Conservation (phyloP, 2,797 vertebrate species). For the Acanthopagrus latus region DNA sequence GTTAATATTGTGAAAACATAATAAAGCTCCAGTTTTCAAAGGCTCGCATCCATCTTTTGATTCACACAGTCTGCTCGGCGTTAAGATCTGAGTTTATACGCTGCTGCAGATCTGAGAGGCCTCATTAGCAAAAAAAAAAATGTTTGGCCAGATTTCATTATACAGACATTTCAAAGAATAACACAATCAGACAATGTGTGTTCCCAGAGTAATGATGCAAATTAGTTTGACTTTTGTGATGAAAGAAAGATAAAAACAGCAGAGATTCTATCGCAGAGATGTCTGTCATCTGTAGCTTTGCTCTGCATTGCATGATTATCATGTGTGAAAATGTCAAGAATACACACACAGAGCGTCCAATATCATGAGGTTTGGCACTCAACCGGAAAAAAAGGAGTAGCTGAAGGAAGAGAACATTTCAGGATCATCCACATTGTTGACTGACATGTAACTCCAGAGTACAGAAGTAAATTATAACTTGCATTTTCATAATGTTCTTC, state of each 20-base stretch:
- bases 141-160: constrained; percentile 27
- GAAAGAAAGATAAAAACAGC: background rate
- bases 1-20: background rate
- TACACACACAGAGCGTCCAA: background rate
- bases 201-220: constrained; percentile 2
- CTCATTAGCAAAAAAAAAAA: constrained; percentile 21
- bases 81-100: background rate
- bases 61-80: background rate
- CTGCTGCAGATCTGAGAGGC: constrained; percentile 16
- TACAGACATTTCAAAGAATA: constrained; percentile 8
- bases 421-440: no score
- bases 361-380: background rate
- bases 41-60: constrained; percentile 8
- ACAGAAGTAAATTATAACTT: no score
- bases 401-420: no score
- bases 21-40: constrained; percentile 17
- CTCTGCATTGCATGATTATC: background rate
- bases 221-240: constrained; percentile 12
- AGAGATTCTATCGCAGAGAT: background rate
- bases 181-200: background rate
- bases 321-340: background rate
- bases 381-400: background rate
- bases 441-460: no score
- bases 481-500: no score
- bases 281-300: constrained; percentile 1